A percentile compares a stretch with the other conserved stretches of the same genome.
These are phyloP conservation scores for Cinclus mexicanus DNA, from an alignment of 2,113 vertebrate species.

Conservation along the genomic window DNA sequence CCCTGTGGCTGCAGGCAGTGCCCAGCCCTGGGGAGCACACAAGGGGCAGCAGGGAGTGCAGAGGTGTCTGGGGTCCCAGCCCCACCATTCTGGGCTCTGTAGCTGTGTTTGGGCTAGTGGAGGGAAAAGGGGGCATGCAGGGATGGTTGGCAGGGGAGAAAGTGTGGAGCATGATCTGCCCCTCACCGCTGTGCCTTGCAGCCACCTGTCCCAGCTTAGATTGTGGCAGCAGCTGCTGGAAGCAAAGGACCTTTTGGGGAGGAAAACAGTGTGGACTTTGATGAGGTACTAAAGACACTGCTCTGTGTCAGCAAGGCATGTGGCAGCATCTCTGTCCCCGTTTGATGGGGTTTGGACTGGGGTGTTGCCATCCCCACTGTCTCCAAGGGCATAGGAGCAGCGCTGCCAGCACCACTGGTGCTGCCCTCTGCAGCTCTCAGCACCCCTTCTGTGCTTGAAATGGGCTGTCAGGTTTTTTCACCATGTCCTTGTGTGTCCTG, in stretches of 20 bases:
- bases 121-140: neutral
- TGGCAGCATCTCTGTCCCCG: neutral
- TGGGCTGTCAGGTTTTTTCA: neutral
- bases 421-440: neutral
- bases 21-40: accelerated
- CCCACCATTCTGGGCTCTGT: neutral
- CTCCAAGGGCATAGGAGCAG: neutral
- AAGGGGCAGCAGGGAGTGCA: accelerated
- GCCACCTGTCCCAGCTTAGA: neutral
- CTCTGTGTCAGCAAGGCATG: neutral
- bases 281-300: neutral
- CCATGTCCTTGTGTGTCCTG: neutral
- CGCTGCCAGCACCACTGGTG: neutral
- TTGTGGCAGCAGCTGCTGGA: neutral
- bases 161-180: neutral
- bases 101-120: neutral
- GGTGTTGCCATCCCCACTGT: neutral
- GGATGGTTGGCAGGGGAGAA: neutral
- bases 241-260: neutral
- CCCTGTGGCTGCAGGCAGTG: accelerated
- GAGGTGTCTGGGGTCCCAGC: neutral
- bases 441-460: neutral
- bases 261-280: neutral
- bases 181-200: accelerated
- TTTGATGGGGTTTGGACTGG: neutral